Percentiles rank a stretch among this genome's conserved stretches.
Evolutionary conservation across 1,140 invertebrate genomes (phyloP).

Genomic region (Rhyacophila brunnea): DNA sequence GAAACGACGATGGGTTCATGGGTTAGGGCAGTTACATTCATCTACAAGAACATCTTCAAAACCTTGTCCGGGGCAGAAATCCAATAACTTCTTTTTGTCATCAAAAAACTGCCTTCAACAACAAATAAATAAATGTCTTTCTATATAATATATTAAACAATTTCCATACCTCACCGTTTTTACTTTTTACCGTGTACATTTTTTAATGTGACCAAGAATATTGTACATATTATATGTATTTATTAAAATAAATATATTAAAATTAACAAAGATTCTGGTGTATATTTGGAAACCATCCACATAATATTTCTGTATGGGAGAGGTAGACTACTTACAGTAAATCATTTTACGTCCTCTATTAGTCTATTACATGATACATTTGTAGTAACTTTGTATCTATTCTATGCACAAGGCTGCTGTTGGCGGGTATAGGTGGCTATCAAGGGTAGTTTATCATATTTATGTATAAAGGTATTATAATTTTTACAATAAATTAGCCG

Average conservation of each 20-base stretch:
- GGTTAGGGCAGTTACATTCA: slow-evolving; percentile 44
- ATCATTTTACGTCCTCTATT: too few species aligned
- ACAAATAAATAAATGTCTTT: background rate
- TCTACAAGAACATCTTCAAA: slow-evolving; percentile 45
- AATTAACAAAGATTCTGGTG: too few species aligned
- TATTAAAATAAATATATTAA: slow-evolving; percentile 11
- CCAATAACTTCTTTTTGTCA: background rate
- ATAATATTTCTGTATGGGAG: too few species aligned
- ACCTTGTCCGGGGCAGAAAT: slow-evolving; percentile 29
- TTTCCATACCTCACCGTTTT: slow-evolving; percentile 25
- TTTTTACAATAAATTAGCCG: too few species aligned
- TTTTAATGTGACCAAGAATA: slow-evolving; percentile 21
- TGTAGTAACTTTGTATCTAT: too few species aligned
- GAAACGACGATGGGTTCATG: slow-evolving; percentile 41
- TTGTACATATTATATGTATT: slow-evolving; percentile 15
- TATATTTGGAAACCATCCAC: too few species aligned
- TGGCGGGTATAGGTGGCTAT: too few species aligned
- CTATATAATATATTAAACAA: slow-evolving; percentile 4
- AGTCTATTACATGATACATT: too few species aligned
- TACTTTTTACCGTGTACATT: slow-evolving; percentile 12
- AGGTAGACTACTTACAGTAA: too few species aligned
- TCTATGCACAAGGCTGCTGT: too few species aligned
- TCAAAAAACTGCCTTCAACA: background rate
- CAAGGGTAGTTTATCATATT: too few species aligned
- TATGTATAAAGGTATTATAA: too few species aligned